These are phyloP conservation scores for Knipowitschia caucasica DNA, from an alignment of 2,797 vertebrate species.

Conservation along the genomic window DNA sequence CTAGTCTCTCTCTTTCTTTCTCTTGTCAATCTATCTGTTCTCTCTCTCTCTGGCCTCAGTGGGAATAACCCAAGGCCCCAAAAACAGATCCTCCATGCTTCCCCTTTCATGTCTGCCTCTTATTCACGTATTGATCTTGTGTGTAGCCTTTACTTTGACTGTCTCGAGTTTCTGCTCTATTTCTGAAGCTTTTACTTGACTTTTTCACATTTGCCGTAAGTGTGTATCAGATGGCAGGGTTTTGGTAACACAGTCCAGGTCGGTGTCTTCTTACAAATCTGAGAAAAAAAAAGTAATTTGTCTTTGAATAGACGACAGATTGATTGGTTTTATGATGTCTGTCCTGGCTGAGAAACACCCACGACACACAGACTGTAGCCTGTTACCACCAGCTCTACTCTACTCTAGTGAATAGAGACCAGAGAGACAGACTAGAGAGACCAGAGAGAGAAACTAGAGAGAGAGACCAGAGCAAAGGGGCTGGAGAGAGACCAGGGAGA, in stretches of 20 bases:
- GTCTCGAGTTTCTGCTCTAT: conserved; percentile 13
- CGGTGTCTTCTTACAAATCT: background rate
- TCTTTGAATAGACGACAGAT: background rate
- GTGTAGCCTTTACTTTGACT: background rate
- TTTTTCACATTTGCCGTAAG: background rate
- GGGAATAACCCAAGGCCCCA: conserved; percentile 50
- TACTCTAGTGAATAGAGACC: too few relatives aligned
- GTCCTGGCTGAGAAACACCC: background rate
- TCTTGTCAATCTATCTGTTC: too few relatives aligned
- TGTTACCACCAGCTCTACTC: too few relatives aligned
- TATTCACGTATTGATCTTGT: conserved; percentile 47
- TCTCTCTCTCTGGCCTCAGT: too few relatives aligned
- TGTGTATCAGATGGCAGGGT: background rate
- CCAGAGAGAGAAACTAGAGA: too few relatives aligned
- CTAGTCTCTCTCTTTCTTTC: too few relatives aligned
- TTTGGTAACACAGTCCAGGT: background rate
- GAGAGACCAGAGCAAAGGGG: too few relatives aligned
- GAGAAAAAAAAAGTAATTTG: background rate
- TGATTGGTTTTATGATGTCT: background rate
- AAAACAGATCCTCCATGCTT: conserved; percentile 17
- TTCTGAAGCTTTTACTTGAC: background rate
- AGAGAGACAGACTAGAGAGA: too few relatives aligned
- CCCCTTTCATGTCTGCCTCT: conserved; percentile 21
- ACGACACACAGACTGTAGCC: background rate
- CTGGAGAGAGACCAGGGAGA: too few relatives aligned